Evolutionary conservation across 2,797 vertebrate genomes (phyloP), one percentile per base, ranked within the genome.

Genomic region (Microhierax caerulescens): DNA sequence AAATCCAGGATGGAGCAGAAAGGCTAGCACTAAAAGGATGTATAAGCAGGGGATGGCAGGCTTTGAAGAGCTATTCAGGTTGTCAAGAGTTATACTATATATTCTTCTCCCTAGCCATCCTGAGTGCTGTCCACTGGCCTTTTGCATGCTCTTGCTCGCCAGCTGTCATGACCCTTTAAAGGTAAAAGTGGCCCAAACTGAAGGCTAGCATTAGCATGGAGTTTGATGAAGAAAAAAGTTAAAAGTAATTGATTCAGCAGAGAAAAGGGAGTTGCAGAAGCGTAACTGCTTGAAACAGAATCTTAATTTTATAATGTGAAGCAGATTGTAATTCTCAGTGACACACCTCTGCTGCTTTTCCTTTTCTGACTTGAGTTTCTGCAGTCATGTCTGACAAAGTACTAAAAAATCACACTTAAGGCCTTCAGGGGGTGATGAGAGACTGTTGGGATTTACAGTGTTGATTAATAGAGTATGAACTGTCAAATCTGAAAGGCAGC

Each of bases 381-480:
- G 28, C 50, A 84, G 36, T 94, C 17, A 36, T 51, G 85, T 92
- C 61, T 88, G 76, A 85, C 79, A 94, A 93, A 85, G 86, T 16
- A 84, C 36, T 41, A 68, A 91, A 81, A 92, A 95, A 65, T 37
- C 88, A 48, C 54, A 85, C 92, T 60, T 47, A 23, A 72, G 78
- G 68, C 45, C 75, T 56, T 85, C 34, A 4, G 15, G 74, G 53
- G 10, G 5, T 91, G 59, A 41, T 1, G 17, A 88, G n/a, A 36
- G 45, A 39, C 84, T 56, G 50, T 72, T 92, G 77, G 84, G 85
- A 94, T 88, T 95, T 91, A 43, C 39, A 16, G 3, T 65, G 75
- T 80, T 86, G 65, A 95, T 96, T 93, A 90, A 77, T 64, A 83
- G 91, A 75, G 76, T 77, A 85, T 72, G 57, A 95, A 68, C 84